Evolutionary conservation across 2,797 vertebrate species (phyloP).

Genomic region (Adrianichthys oophorus): DNA sequence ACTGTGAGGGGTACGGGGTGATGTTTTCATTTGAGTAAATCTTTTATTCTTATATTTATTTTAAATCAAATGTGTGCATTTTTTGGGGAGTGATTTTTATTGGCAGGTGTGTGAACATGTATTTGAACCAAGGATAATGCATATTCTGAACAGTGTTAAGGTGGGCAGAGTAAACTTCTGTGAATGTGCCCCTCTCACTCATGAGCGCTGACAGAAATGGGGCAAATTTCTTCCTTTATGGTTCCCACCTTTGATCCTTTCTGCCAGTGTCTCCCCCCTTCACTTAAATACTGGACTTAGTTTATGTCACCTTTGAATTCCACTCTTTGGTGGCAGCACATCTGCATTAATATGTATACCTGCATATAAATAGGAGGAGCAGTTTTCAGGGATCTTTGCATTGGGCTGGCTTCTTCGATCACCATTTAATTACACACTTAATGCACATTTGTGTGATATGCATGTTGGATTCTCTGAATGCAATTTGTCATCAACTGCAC

Average conservation of each 20-base stretch:
- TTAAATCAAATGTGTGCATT: no score
- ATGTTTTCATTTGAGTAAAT: no score
- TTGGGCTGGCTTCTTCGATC: constrained; percentile 17
- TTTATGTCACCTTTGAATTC: constrained; percentile 10
- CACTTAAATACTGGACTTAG: constrained; percentile 7
- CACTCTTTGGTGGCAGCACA: constrained; percentile 30
- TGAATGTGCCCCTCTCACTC: no score
- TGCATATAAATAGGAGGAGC: constrained; percentile 15
- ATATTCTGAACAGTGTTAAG: no score
- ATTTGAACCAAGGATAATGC: no score
- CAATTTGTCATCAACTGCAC: constrained; percentile 15
- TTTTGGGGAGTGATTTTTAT: no score
- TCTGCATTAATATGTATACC: constrained; percentile 47
- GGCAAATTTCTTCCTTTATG: no score
- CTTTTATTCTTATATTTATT: no score
- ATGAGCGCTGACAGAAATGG: no score
- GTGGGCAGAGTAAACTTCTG: no score
- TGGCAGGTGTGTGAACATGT: no score
- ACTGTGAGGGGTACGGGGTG: no score
- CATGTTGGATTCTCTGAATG: neutral
- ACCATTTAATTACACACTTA: constrained; percentile 13
- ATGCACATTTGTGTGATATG: neutral
- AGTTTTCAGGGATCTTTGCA: constrained; percentile 3
- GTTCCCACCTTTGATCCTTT: neutral
- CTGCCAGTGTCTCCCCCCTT: neutral